Conservation (phyloP, 2,797 vertebrate genomes). For the Pantherophis alleghaniensis region DNA sequence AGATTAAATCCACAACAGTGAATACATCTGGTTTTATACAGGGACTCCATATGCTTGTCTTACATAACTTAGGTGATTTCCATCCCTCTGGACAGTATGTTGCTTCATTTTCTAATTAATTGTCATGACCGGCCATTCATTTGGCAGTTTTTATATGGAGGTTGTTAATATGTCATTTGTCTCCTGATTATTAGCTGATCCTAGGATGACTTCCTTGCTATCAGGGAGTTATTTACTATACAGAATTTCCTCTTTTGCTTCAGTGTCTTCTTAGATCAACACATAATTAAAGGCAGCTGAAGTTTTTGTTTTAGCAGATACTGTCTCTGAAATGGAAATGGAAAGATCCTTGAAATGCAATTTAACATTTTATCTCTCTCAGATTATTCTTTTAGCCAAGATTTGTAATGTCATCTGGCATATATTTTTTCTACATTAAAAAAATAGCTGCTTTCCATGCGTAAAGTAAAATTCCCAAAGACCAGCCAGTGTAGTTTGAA, state of each 20-base stretch:
- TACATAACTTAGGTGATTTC: neutral
- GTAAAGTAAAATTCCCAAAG: neutral
- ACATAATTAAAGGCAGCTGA: neutral
- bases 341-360: neutral
- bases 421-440: constrained; percentile 17
- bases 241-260: neutral
- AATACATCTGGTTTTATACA: neutral
- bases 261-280: neutral
- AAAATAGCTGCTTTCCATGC: constrained; percentile 36
- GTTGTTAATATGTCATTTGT: neutral
- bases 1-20: neutral
- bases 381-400: constrained; percentile 29
- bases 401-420: constrained; percentile 30
- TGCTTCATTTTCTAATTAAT: neutral
- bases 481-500: neutral
- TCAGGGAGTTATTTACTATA: neutral
- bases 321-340: neutral
- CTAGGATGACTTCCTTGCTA: constrained; percentile 1
- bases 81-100: neutral
- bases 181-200: neutral
- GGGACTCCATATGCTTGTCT: neutral
- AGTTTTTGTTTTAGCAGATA: neutral
- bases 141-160: neutral
- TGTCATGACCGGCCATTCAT: neutral
- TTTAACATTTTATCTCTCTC: constrained; percentile 10